phyloP scores from a whole-genome alignment of 2,797 vertebrate species.

The Anguilla anguilla region DNA sequence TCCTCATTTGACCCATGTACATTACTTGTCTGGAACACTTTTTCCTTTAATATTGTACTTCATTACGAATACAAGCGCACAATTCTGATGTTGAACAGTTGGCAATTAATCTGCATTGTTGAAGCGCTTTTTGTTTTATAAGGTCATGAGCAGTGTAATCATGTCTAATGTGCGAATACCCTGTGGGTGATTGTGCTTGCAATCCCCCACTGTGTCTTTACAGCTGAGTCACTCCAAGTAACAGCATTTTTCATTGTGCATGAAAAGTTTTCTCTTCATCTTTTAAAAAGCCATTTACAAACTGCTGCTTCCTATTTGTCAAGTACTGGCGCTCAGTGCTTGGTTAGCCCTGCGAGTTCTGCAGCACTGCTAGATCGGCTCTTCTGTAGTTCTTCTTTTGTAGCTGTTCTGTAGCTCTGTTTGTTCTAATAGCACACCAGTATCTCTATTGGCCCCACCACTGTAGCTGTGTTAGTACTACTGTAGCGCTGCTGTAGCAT shows the following conservation, averaged over 20 bases:
- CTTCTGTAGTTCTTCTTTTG: too few species aligned
- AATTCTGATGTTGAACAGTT: not conserved
- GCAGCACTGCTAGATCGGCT: not conserved
- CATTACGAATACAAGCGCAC: not conserved
- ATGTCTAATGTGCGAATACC: not conserved
- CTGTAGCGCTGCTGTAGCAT: not conserved
- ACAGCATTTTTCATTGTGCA: not conserved
- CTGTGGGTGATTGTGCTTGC: not conserved
- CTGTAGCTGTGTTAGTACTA: not conserved
- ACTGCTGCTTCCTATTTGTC: not conserved
- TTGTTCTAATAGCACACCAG: too few species aligned
- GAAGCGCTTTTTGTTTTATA: not conserved
- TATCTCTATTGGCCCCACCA: not conserved
- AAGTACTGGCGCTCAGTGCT: not conserved
- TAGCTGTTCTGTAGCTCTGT: not conserved
- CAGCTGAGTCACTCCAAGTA: not conserved
- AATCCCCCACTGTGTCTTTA: not conserved
- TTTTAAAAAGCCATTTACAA: not conserved
- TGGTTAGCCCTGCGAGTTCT: not conserved
- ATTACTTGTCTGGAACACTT: not conserved
- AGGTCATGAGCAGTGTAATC: not conserved
- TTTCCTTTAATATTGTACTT: not conserved
- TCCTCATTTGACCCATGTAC: not conserved
- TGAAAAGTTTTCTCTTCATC: not conserved
- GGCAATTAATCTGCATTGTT: not conserved